A percentile compares a stretch with the other conserved stretches of the same genome.
Evolutionary conservation across 2,888 invertebrate genomes (phyloP).

Genomic region (Caenorhabditis macrosperma): DNA sequence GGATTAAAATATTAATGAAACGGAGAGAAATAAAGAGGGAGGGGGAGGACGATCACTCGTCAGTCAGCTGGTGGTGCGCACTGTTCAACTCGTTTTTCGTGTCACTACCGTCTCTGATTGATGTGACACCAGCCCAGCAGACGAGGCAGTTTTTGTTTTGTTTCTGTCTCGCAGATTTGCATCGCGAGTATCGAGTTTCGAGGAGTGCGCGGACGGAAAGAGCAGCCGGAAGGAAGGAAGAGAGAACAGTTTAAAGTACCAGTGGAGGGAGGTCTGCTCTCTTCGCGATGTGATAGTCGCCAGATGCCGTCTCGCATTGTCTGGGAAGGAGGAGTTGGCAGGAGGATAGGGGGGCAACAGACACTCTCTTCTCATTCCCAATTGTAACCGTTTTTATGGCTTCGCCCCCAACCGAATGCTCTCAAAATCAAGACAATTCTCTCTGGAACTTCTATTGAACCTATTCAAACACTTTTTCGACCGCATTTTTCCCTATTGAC

Average conservation of each 20-base stretch:
- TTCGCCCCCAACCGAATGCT: no score
- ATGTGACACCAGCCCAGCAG: neutral
- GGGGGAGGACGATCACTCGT: slow-evolving; percentile 12
- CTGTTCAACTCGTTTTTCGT: slow-evolving; percentile 31
- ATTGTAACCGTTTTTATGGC: no score
- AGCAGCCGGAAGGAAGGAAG: neutral
- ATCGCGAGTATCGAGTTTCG: slow-evolving; percentile 21
- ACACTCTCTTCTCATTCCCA: neutral
- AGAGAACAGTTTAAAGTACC: slow-evolving; percentile 34
- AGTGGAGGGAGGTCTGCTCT: neutral
- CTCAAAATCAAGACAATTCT: no score
- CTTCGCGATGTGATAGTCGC: neutral
- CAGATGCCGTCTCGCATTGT: slow-evolving; percentile 8
- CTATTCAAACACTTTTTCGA: no score
- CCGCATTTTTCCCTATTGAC: no score
- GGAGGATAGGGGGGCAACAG: neutral
- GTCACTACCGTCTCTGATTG: slow-evolving; percentile 9
- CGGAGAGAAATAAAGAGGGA: neutral
- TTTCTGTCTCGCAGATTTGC: neutral
- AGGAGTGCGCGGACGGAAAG: slow-evolving; percentile 14
- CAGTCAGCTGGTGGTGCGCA: slow-evolving; percentile 11
- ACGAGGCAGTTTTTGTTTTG: slow-evolving; percentile 9
- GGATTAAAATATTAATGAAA: slow-evolving; percentile 49
- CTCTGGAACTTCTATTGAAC: no score
- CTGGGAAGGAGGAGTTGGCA: neutral